Conservation (phyloP, 2,888 invertebrate genomes). For the Lasioglossum vierecki region DNA sequence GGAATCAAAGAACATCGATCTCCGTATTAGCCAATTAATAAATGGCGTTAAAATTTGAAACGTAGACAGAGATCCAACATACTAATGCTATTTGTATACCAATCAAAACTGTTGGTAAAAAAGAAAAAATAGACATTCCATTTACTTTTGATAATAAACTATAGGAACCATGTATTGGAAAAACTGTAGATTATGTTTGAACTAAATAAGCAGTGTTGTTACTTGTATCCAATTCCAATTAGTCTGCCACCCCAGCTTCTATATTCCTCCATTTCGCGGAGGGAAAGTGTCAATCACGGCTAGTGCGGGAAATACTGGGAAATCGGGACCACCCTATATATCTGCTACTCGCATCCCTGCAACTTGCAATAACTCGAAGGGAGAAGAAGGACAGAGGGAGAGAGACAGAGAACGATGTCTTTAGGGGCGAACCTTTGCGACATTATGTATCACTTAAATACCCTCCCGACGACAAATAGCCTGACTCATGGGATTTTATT, state of each 20-base stretch:
- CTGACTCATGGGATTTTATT: slow-evolving; percentile 79
- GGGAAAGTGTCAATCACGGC: background rate
- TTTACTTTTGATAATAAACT: too few species aligned
- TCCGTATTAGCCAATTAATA: too few species aligned
- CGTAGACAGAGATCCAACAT: too few species aligned
- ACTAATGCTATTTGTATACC: too few species aligned
- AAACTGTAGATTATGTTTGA: too few species aligned
- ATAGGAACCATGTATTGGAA: too few species aligned
- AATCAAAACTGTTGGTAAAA: too few species aligned
- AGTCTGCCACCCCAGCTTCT: background rate
- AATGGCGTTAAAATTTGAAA: too few species aligned
- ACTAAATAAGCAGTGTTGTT: background rate
- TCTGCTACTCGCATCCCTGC: slow-evolving; percentile 20
- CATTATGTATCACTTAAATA: slow-evolving; percentile 77
- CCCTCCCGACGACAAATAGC: slow-evolving; percentile 73
- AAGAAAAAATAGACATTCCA: too few species aligned
- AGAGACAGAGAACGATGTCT: slow-evolving; percentile 36
- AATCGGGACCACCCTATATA: slow-evolving; percentile 10
- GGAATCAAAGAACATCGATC: too few species aligned
- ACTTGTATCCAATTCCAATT: background rate
- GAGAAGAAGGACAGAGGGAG: slow-evolving; percentile 21
- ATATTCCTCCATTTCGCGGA: background rate
- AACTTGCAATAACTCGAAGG: slow-evolving; percentile 46
- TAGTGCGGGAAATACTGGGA: background rate
- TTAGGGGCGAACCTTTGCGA: slow-evolving; percentile 63